Evolutionary conservation across 2,113 vertebrate species (phyloP).

Genomic region (Ramphastos sulfuratus): DNA sequence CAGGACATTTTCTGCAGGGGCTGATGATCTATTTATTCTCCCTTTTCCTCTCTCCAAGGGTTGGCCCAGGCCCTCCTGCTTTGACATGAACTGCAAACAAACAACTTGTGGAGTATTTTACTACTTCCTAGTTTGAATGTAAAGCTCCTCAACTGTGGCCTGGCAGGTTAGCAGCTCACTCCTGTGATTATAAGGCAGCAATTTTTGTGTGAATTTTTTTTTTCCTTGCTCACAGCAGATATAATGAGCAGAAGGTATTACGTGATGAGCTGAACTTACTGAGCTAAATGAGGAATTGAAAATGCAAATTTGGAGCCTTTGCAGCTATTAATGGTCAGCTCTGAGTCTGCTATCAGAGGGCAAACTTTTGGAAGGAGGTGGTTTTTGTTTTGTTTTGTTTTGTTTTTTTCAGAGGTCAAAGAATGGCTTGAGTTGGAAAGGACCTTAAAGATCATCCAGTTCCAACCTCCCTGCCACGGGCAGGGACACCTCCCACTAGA

Average conservation of each 20-base stretch:
- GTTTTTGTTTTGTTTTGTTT: too few relatives aligned
- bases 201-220: background rate
- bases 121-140: background rate
- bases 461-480: too few relatives aligned
- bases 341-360: background rate
- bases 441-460: too few relatives aligned
- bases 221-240: background rate
- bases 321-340: background rate
- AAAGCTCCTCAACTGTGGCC: background rate
- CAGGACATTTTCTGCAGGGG: constrained; percentile 39
- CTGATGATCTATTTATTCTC: constrained; percentile 55
- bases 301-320: background rate
- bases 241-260: constrained; percentile 18
- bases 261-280: background rate
- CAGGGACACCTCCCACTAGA: too few relatives aligned
- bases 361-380: background rate
- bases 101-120: constrained; percentile 5
- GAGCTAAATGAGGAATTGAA: background rate
- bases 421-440: too few relatives aligned
- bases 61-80: constrained; percentile 16
- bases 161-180: background rate
- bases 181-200: background rate
- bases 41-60: constrained; percentile 33
- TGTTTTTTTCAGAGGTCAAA: background rate
- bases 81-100: constrained; percentile 14